Base-by-base conservation (phyloP, 2,888 invertebrate species). In the Chorisops tibialis region DNA sequence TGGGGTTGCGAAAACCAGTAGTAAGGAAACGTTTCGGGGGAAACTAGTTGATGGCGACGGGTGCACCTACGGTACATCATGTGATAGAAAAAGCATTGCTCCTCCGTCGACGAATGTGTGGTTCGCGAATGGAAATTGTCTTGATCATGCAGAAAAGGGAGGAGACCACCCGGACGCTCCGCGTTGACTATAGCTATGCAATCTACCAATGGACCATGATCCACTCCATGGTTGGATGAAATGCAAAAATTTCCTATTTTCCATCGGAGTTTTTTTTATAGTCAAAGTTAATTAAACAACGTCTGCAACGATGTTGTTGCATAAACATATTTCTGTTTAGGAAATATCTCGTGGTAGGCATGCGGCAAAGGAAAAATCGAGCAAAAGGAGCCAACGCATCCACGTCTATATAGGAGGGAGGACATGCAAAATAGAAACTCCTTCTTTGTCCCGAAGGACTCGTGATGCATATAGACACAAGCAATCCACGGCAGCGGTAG, bases 281-380 rank as follows among this genome's bases (percentile, higher is more conserved):
- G 62, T 62, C 60, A 60, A 58, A 62, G 65, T 62, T 64, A 64
- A 64, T 64, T 62, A 62, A 62, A 62, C 56, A 62, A 51, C 62
- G 64, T 62, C 64, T 62, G 62, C 58, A 63, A 47, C 51, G 50
- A 56, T 37, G 56, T 48, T 60, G 45, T 14, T 62, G 62, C 65
- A 65, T 62, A 64, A 62, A 62, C 54, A 47, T 59, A 47, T 47
- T 45, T 59, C 16, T 24, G 12, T 48, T 37, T 47, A 48, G 47
- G 30, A 37, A 22, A 22, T 54, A 39, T 22, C 43, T 38, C 18
- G 19, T 4, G 35, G 11, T 14, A 39, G 41, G n/a, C 45, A 18
- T 19, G 45, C 9, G 14, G 45, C 18, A 47, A 11, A 30, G 9
- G 30, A 30, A 47, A 47, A 47, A 47, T 47, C 16, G 21, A 18